Evolutionary conservation across 2,113 vertebrate species (phyloP), one percentile per base, ranked within the genome.

Genomic region (Austrofundulus limnaeus): DNA sequence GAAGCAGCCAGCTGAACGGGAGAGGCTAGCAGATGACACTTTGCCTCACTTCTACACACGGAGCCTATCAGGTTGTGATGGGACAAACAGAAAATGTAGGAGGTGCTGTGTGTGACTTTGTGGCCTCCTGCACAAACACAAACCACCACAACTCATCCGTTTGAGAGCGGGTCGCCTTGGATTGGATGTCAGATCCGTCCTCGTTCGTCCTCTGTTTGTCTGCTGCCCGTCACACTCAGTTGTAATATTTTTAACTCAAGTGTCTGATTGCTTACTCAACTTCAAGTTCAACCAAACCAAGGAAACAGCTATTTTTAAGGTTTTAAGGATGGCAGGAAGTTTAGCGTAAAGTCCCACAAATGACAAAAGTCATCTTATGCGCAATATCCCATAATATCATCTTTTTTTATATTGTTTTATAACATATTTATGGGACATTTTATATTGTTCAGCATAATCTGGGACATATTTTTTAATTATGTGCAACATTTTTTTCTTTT

Each of bases 231-330:
- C 84, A 81, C 73, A 78, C 63, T 81, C 47, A 58, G 81, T 86
- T 70, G 74, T 67, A 62, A 75, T 68, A 73, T 72, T 83, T 80
- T 69, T 68, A 70, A 69, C 72, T 80, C 78, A 42, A 67, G 81
- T 64, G 74, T 82, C 84, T 70, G 81, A 91, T 81, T 87, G 87
- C 89, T 89, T 85, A 67, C 62, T 55, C 81, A 67, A 61, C 58
- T 81, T 78, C 81, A 75, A 73, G 80, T 83, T 85, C 77, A 84
- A 62, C 75, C 85, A 72, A 83, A 80, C 50, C 63, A 50, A 28
- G 25, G 46, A 66, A 77, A 62, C 21, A 50, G 68, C 62, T 89
- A 84, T 88, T 69, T 85, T 78, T 82, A 84, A 17, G n/a, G 50
- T n/a, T 0, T 1, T 24, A 49, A 54, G 48, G 17, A 61, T 50